Conservation (phyloP, 2,888 invertebrate species). For the Gastracanthus pulcherrimus region DNA sequence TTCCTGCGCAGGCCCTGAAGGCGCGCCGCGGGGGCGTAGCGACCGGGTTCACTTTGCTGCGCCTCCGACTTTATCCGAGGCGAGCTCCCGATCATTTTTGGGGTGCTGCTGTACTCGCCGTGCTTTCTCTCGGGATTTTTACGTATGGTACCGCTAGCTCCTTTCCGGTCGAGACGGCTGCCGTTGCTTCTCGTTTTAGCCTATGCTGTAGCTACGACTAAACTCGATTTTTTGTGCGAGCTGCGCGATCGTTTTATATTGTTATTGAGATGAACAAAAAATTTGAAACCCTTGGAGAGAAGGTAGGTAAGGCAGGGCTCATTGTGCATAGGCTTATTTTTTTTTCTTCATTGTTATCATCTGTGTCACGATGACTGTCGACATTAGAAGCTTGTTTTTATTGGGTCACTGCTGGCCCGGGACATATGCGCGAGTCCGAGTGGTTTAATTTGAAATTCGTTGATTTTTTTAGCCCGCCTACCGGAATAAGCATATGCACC, state of each 20-base stretch:
- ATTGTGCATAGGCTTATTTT: not conserved
- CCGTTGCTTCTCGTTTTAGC: conserved; percentile 12
- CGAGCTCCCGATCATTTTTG: conserved; percentile 13
- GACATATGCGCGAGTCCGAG: conserved; percentile 6
- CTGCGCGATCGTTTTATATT: conserved; percentile 8
- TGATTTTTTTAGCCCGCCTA: conserved; percentile 1
- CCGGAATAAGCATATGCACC: conserved; percentile 15
- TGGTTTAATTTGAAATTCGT: conserved; percentile 19
- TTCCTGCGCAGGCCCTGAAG: conserved; percentile 57
- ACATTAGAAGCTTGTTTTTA: conserved; percentile 19
- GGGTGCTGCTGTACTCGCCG: not conserved
- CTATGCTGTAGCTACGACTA: not conserved
- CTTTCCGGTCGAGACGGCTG: not conserved
- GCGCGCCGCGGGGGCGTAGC: conserved; percentile 47
- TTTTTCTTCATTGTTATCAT: conserved; percentile 12
- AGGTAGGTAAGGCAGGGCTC: too few species aligned
- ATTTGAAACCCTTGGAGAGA: not conserved
- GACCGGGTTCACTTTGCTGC: too few species aligned
- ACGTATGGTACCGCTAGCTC: not conserved
- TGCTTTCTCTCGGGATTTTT: too few species aligned
- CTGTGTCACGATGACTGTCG: conserved; percentile 37
- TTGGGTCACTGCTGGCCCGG: conserved; percentile 10
- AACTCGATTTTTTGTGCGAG: not conserved
- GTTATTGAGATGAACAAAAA: conserved; percentile 42
- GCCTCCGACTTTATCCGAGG: conserved; percentile 47